These are phyloP conservation scores for Melitaea cinxia DNA, from an alignment of 1,140 invertebrate genomes.

Conservation along the genomic window DNA sequence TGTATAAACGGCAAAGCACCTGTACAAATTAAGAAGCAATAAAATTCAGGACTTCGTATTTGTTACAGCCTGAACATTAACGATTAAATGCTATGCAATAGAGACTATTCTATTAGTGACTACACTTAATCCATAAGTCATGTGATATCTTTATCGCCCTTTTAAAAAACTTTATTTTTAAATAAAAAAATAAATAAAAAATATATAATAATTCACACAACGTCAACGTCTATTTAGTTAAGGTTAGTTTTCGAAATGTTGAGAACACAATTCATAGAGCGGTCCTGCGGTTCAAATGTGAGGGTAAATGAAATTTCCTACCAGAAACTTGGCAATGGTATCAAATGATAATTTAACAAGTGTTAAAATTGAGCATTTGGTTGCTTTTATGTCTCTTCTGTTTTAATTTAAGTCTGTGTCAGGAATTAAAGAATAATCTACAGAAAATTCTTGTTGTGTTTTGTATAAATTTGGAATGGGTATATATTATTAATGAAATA, in stretches of 20 bases:
- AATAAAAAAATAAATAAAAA: background rate
- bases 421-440: background rate
- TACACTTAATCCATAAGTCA: no score
- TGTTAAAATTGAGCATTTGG: slow-evolving; percentile 23
- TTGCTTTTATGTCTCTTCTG: slow-evolving; percentile 19
- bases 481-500: no score
- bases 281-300: slow-evolving; percentile 29
- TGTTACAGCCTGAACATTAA: no score
- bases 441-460: no score
- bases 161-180: background rate
- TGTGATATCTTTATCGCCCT: no score
- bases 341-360: slow-evolving; percentile 44
- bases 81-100: no score
- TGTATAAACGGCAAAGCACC: no score
- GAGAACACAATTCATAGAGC: slow-evolving; percentile 26
- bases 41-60: no score
- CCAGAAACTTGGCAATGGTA: slow-evolving; percentile 41
- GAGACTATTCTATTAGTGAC: no score
- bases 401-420: slow-evolving; percentile 14
- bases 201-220: background rate
- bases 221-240: slow-evolving; percentile 26
- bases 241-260: slow-evolving; percentile 23
- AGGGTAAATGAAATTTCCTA: slow-evolving; percentile 38
- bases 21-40: no score
- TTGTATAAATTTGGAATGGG: no score